Evolutionary conservation across 1,140 invertebrate species (phyloP).

Genomic region (Homarus americanus): DNA sequence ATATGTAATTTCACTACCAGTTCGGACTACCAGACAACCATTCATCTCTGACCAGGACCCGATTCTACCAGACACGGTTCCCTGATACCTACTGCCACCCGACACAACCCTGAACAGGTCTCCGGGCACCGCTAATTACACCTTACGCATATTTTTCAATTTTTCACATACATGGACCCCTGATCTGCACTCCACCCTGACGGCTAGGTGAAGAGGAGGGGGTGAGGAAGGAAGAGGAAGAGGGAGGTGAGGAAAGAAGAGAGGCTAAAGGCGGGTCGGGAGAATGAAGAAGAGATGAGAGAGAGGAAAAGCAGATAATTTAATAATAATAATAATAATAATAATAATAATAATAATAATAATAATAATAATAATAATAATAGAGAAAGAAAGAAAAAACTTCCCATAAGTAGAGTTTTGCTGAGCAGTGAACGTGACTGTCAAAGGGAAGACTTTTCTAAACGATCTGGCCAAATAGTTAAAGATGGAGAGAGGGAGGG

Average conservation of each 20-base stretch:
- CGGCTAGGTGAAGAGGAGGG: background rate
- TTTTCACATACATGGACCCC: constrained; percentile 36
- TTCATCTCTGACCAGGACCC: background rate
- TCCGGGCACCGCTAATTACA: constrained; percentile 40
- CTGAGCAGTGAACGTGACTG: too few species aligned
- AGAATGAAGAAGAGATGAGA: background rate
- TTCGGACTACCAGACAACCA: background rate
- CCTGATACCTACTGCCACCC: background rate
- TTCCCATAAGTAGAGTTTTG: too few species aligned
- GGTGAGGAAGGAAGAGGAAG: background rate
- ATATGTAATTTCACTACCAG: background rate
- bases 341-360: constrained; percentile 20
- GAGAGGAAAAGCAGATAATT: background rate
- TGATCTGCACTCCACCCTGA: constrained; percentile 5
- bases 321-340: constrained; percentile 20
- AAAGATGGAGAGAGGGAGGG: constrained; percentile 45
- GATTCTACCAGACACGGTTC: too few species aligned
- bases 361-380: background rate
- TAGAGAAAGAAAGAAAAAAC: background rate
- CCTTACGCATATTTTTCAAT: constrained; percentile 40
- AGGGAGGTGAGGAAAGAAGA: background rate
- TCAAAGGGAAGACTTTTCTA: too few species aligned
- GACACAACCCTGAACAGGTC: background rate
- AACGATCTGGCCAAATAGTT: constrained; percentile 12
- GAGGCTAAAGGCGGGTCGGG: background rate